Base-by-base conservation (phyloP, 2,113 vertebrate genomes). In the Taurulus bubalis region DNA sequence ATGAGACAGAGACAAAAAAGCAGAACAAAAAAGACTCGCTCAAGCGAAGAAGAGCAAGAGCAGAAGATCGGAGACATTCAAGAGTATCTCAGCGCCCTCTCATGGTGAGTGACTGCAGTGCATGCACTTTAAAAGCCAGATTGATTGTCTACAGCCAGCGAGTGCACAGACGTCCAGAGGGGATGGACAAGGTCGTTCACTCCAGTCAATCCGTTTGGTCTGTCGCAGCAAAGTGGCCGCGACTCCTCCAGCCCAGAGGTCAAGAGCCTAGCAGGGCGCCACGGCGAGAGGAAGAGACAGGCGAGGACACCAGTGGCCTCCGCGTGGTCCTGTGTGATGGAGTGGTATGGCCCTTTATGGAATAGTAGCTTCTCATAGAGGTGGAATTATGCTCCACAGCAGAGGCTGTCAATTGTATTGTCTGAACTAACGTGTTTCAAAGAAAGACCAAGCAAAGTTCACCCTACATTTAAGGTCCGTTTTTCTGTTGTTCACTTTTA, bases 81-180 rank as follows among this genome's bases (percentile, higher is more conserved):
- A 75, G 76, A 90, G 91, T 84, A 64, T 89, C 74, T 86, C 76
- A 87, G 85, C 90, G 2, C 93, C 91, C 88, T 90, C 93, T 91
- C 49, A 49, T 87, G 91, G 91, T 15, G 3, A 18, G 40, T n/a
- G 2, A 9, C 53, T 1, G 79, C 63, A 85, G 1, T 10, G 69
- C 82, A 65, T 0, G n/a, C 45, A 34, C 18, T 55, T 58, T 30
- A 77, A 22, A 63, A 51, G 14, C 8, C 8, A 71, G 87, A 90
- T 87, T 76, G 75, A 88, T 82, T 59, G 59, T 78, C 75, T 49
- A 45, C 49, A 10, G 7, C 2, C 71, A 75, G 65, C 3, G 75
- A 81, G 72, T 1, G 60, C 75, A 8, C 77, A 79, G 56, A 80
- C 73, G 79, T 76, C 85, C 76, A 74, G 85, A 85, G 89, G 88